Percentiles rank a stretch among this genome's conserved stretches.
These are phyloP conservation scores for Microcaecilia unicolor DNA, from an alignment of 2,797 vertebrate genomes.

Conservation along the genomic window DNA sequence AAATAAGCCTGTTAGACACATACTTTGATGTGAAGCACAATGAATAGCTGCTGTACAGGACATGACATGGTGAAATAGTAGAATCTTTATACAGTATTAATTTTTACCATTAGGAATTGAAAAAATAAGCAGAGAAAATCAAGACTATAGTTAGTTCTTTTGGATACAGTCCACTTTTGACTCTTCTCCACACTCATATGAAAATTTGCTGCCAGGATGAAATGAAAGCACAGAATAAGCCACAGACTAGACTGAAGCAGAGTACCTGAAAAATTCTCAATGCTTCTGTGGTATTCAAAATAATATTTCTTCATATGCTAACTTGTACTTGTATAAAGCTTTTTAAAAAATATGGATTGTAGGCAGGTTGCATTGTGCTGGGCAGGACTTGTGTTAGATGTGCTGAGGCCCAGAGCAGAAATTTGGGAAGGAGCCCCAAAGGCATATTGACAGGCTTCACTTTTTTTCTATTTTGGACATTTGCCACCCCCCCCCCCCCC, in stretches of 20 bases:
- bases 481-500: too few relatives aligned
- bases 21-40: fast-evolving
- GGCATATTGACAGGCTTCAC: too few relatives aligned
- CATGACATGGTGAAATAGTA: not conserved
- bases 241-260: constrained; percentile 8
- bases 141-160: constrained; percentile 1
- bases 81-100: too few relatives aligned
- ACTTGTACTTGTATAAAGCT: constrained; percentile 1
- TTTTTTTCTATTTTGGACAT: too few relatives aligned
- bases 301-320: constrained; percentile 6
- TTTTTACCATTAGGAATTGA: not conserved
- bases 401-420: too few relatives aligned
- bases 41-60: not conserved
- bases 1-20: too few relatives aligned
- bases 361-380: not conserved
- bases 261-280: constrained; percentile 1
- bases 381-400: too few relatives aligned
- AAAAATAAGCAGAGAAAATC: not conserved
- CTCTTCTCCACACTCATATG: constrained; percentile 8
- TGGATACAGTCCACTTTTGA: not conserved
- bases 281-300: not conserved
- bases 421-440: too few relatives aligned
- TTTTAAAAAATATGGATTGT: constrained; percentile 7
- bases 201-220: constrained; percentile 7
- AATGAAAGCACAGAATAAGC: constrained; percentile 9